Base-by-base conservation (phyloP, 2,888 invertebrate species). In the Nasonia oneida region DNA sequence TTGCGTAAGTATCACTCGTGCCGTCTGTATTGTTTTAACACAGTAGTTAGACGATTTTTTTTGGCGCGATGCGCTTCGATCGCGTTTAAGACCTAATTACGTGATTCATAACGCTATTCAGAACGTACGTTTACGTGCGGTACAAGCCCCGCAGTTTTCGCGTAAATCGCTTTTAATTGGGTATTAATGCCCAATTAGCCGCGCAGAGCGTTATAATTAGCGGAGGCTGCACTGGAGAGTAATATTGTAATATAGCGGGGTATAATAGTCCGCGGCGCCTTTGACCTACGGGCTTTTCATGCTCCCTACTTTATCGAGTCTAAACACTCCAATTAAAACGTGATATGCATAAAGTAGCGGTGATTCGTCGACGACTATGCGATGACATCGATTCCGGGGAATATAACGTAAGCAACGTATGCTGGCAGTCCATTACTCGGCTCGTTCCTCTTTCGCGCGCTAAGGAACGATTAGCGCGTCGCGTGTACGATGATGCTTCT, bases 1-100 rank as follows among this genome's bases (percentile, higher is more conserved):
- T 90, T 89, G 89, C 89, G 89, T 88, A 90, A 91, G 88, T 47
- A 23, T 76, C 67, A 57, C 79, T 18, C n/a, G 42, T 42, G 75
- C 67, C 37, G 50, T 33, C 61, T 47, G 23, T 67, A 42, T 67
- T 39, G 78, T 78, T 67, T 78, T 67, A 47, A n/a, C 23, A 47
- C 29, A 29, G 29, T 50, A 67, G 10, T 78, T 67, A 50, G 33
- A 8, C 67, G 8, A 5, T 42, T 47, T 23, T 73, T 47, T 73
- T 73, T 23, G 23, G 29, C 14, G 5, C 64, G 29, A 3, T 23
- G 61, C n/a, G 61, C 29, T 29, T 29, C 29, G 29, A 29, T 29
- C n/a, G n/a, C 14, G 8, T 29, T 29, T 67, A 8, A 67, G 8
- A 67, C 6, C 57, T 6, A n/a, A 57, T 57, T 4, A 67, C 15